phyloP scores from a whole-genome alignment of 2,888 invertebrate species.

The Maniola hyperantus region DNA sequence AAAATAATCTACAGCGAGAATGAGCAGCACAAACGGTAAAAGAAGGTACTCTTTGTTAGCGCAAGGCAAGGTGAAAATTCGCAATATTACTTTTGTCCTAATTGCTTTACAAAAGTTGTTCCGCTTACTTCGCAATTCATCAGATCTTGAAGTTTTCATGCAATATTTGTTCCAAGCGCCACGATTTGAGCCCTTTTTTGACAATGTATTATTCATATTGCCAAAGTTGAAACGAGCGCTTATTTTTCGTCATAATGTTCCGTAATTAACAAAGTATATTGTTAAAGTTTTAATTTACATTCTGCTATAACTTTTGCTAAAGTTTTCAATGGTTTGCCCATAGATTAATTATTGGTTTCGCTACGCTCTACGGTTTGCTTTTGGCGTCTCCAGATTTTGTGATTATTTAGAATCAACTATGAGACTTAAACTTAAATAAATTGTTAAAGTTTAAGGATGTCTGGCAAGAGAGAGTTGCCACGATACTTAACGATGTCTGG shows the following conservation, averaged over 20 bases:
- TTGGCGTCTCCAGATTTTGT: too few relatives aligned
- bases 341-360: too few relatives aligned
- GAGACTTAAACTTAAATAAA: too few relatives aligned
- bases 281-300: constrained; percentile 11
- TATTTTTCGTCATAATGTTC: constrained; percentile 11
- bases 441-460: too few relatives aligned
- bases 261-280: background rate
- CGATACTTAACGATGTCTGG: too few relatives aligned
- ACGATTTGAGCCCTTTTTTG: constrained; percentile 22
- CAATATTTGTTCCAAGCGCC: constrained; percentile 33
- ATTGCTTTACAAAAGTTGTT: constrained; percentile 62
- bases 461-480: too few relatives aligned
- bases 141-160: constrained; percentile 42
- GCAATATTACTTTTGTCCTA: constrained; percentile 65
- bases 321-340: background rate
- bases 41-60: constrained; percentile 57
- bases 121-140: constrained; percentile 54
- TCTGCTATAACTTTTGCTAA: background rate
- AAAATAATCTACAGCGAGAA: constrained; percentile 14
- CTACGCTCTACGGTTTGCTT: too few relatives aligned
- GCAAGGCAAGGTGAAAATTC: constrained; percentile 55
- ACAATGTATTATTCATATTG: constrained; percentile 22
- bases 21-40: constrained; percentile 37
- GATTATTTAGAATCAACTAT: too few relatives aligned
- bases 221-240: constrained; percentile 8